Evolutionary conservation across 2,888 invertebrate species (phyloP).

Genomic region (Parnassius glacialis): DNA sequence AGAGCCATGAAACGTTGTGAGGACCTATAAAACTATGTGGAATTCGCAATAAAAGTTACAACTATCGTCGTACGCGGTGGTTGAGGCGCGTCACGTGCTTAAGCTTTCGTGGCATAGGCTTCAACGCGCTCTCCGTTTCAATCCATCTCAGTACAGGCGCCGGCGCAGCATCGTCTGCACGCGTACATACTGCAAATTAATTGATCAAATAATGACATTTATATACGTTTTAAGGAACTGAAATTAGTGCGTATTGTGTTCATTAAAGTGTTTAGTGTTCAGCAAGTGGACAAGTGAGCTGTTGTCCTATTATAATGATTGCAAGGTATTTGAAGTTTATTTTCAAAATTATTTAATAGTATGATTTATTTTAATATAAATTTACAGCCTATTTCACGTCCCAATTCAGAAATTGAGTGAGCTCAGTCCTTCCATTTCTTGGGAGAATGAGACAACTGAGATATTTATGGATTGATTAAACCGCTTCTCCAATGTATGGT

Average conservation of each 20-base stretch:
- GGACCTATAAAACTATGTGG: not conserved
- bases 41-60: conserved; percentile 13
- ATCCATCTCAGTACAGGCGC: conserved; percentile 53
- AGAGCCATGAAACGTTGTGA: not conserved
- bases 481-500: no score
- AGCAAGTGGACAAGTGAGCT: conserved; percentile 20
- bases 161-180: conserved; percentile 55
- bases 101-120: conserved; percentile 49
- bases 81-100: conserved; percentile 37
- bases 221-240: conserved; percentile 12
- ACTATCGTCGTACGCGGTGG: conserved; percentile 16
- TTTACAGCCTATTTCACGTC: no score
- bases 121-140: conserved; percentile 42
- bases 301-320: conserved; percentile 16
- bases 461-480: no score
- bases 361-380: no score
- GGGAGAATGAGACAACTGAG: no score
- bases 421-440: no score
- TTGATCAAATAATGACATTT: conserved; percentile 20
- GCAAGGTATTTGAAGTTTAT: conserved; percentile 15
- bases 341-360: no score
- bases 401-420: no score
- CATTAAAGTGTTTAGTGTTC: conserved; percentile 21
- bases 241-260: conserved; percentile 19
- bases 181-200: conserved; percentile 34